A percentile compares a stretch with the other conserved stretches of the same genome.
Evolutionary conservation across 2,113 vertebrate genomes (phyloP).

Genomic region (Mesitornis unicolor): DNA sequence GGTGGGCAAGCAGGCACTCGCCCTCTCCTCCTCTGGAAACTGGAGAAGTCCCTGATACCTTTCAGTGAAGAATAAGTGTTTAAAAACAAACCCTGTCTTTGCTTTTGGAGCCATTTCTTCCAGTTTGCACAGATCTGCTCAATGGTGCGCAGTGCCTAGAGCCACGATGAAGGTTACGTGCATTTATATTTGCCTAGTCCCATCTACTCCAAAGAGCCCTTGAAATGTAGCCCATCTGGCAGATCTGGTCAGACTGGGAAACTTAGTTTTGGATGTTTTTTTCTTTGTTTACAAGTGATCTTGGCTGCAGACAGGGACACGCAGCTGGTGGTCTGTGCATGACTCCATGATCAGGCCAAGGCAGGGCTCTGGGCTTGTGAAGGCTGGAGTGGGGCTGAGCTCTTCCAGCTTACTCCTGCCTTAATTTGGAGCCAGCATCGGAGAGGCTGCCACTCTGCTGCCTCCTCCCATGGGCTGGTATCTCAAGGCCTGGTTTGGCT

Average conservation of each 20-base stretch:
- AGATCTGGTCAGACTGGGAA: not conserved
- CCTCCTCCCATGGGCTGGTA: not conserved
- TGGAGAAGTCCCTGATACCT: not conserved
- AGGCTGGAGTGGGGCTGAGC: not conserved
- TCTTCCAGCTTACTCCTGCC: not conserved
- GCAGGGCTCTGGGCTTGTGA: not conserved
- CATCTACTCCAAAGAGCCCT: not conserved
- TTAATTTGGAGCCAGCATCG: not conserved
- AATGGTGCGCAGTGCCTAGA: not conserved
- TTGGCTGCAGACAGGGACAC: not conserved
- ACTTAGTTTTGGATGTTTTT: not conserved
- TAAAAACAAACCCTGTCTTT: not conserved
- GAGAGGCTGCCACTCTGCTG: not conserved
- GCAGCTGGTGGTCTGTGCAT: not conserved
- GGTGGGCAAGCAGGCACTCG: fast-evolving
- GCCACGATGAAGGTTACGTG: fast-evolving
- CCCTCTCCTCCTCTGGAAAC: not conserved
- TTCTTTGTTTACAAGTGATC: slow-evolving; percentile 3
- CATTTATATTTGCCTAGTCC: not conserved
- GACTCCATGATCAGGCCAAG: not conserved
- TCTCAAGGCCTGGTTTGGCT: not conserved
- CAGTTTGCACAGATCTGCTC: not conserved
- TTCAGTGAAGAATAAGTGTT: not conserved
- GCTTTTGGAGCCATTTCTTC: not conserved
- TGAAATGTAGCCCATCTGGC: not conserved